These are phyloP conservation scores for Macaca fascicularis DNA, from an alignment of 2,113 vertebrate species.

Conservation along the genomic window DNA sequence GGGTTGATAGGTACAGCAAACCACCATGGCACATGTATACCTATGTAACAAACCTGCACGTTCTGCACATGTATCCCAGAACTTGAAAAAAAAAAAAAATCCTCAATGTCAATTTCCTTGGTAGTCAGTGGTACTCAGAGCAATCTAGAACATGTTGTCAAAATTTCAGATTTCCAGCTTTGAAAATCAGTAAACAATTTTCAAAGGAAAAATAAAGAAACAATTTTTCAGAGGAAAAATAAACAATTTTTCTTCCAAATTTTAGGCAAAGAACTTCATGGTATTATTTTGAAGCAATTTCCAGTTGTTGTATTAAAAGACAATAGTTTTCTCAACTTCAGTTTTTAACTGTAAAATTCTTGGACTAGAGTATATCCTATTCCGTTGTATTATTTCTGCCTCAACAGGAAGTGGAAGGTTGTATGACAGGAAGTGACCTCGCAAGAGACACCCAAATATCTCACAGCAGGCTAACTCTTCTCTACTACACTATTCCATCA, in stretches of 20 bases:
- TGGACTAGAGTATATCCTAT: neutral
- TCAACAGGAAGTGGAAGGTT: neutral
- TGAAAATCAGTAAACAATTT: slow-evolving; percentile 54
- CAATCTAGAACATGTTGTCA: slow-evolving; percentile 1
- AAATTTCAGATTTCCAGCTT: neutral
- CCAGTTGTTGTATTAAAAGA: slow-evolving; percentile 56
- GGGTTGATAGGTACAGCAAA: no score
- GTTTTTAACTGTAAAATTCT: slow-evolving; percentile 37
- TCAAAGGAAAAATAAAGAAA: neutral
- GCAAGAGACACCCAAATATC: neutral
- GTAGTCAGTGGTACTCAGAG: neutral
- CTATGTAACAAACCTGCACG: no score
- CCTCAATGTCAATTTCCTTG: neutral
- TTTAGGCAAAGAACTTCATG: neutral
- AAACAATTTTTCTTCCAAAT: slow-evolving; percentile 8
- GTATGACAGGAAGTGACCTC: neutral
- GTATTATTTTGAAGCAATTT: slow-evolving; percentile 53
- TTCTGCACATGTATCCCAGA: no score
- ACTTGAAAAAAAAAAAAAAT: neutral
- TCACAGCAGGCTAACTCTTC: neutral
- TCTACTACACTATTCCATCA: accelerated
- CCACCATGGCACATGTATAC: no score
- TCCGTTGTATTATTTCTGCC: neutral
- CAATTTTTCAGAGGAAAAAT: neutral
- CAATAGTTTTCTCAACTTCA: slow-evolving; percentile 54